Base-by-base conservation (phyloP, 2,797 vertebrate genomes). In the Orestias chungarensis region DNA sequence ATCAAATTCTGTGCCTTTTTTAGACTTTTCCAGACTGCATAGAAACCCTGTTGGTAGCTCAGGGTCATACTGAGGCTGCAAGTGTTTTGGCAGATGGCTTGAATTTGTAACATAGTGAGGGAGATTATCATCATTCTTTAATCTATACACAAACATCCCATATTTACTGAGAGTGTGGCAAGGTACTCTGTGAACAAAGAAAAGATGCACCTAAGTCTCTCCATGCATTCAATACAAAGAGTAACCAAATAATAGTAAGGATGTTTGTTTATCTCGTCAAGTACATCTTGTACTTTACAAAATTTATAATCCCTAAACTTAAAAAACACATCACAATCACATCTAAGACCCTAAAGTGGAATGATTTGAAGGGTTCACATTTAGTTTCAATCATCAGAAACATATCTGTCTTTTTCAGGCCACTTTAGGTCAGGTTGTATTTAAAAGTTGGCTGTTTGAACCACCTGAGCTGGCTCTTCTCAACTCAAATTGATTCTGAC, bases 21-120 rank as follows among this genome's bases (percentile, higher is more conserved):
- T 10, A 15, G 33, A 40, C 59, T 62, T 40, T 15, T 64, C 12
- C 23, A 64, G 59, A 27, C n/a, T 20, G 23, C 6, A 2, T 40
- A 62, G 33, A 20, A 12, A 61, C 35, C n/a, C n/a, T 64, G 5
- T 64, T 64, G 59, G 64, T 31, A 82, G 75, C 80, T 83, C 78
- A 73, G 85, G 89, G 92, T 93, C 90, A 92, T 54, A 44, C 33
- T 25, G 73, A 84, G 90, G 90, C 83, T 90, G 83, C 72, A 79
- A 77, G 77, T 93, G 87, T 91, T 88, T 84, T 88, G 87, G 90
- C 93, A 95, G 93, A 91, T 94, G 93, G 88, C 93, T 92, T 86
- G 86, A 79, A 93, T 94, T 94, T 92, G 83, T 89, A 87, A 85
- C 85, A 84, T 74, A 49, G 77, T 84, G 84, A 92, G 79, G 79